Percentiles rank a stretch among this genome's conserved stretches.
Conservation (phyloP, 2,888 invertebrate genomes). For the Scaptomyza reducta region DNA sequence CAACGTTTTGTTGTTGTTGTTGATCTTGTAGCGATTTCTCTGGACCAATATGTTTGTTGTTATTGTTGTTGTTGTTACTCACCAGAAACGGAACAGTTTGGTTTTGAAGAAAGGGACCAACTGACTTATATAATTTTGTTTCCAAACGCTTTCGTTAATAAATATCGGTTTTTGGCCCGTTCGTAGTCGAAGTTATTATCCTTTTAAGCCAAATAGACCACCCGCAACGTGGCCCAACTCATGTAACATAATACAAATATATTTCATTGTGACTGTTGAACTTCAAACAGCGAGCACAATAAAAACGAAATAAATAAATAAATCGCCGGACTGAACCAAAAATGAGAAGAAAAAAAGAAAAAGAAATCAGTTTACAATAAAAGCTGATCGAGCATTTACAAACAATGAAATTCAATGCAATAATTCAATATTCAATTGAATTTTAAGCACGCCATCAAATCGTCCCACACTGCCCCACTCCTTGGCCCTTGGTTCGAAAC, state of each 20-base stretch:
- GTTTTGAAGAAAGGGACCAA: not conserved
- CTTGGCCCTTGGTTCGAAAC: no score
- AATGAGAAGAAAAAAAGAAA: conserved; percentile 19
- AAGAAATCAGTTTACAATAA: conserved; percentile 76
- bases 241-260: conserved; percentile 59
- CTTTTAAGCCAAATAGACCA: conserved; percentile 40
- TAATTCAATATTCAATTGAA: conserved; percentile 83
- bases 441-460: conserved; percentile 74
- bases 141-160: not conserved
- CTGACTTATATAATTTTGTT: not conserved
- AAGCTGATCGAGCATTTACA: conserved; percentile 72
- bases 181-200: not conserved
- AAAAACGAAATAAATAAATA: conserved; percentile 73
- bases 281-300: conserved; percentile 53
- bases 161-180: no score
- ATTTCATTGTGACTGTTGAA: conserved; percentile 50
- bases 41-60: conserved; percentile 8
- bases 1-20: conserved; percentile 66
- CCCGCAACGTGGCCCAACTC: conserved; percentile 43
- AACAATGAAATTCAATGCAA: conserved; percentile 83
- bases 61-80: conserved; percentile 19
- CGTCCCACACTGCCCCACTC: conserved; percentile 4
- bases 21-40: conserved; percentile 62
- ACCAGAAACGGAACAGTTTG: not conserved
- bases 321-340: conserved; percentile 56